A percentile compares a stretch with the other conserved stretches of the same genome.
Evolutionary conservation across 64 coral and sea anemone species (phyloP).

Genomic region (Astreopora myriophthalma): DNA sequence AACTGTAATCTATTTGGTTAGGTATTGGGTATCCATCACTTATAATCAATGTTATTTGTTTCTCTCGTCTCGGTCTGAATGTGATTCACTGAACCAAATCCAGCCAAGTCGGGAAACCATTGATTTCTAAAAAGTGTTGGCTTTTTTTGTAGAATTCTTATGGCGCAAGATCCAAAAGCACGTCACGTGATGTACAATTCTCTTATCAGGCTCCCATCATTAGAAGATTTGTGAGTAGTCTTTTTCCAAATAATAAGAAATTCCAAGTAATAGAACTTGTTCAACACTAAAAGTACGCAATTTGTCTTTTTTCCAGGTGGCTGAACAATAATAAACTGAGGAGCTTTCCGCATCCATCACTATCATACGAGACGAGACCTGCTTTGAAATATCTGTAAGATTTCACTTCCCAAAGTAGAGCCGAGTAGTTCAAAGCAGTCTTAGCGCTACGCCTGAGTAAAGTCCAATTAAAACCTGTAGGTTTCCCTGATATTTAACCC

Average conservation of each 20-base stretch:
- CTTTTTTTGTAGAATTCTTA: slow-evolving; percentile 69
- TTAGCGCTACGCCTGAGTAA: too few relatives aligned
- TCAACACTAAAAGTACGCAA: background rate
- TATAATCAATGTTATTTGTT: too few relatives aligned
- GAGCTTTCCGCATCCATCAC: slow-evolving; percentile 84
- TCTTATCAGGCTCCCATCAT: slow-evolving; percentile 51
- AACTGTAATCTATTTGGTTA: too few relatives aligned
- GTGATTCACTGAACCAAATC: too few relatives aligned
- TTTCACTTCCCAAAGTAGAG: too few relatives aligned
- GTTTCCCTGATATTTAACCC: too few relatives aligned
- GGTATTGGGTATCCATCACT: too few relatives aligned
- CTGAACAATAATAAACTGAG: slow-evolving; percentile 78
- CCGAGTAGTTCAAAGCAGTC: too few relatives aligned
- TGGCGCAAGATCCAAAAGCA: slow-evolving; percentile 70
- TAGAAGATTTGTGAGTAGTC: slow-evolving; percentile 90
- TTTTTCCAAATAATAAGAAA: background rate
- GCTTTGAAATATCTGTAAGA: slow-evolving; percentile 85
- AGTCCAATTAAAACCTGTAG: too few relatives aligned
- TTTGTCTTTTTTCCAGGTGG: slow-evolving; percentile 57
- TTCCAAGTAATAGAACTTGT: too few relatives aligned
- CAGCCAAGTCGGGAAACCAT: too few relatives aligned
- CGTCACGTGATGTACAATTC: slow-evolving; percentile 91
- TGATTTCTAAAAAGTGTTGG: background rate
- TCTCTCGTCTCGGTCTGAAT: too few relatives aligned
- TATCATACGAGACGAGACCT: slow-evolving; percentile 53